Conservation (phyloP, 2,113 vertebrate genomes). For the Limanda limanda region DNA sequence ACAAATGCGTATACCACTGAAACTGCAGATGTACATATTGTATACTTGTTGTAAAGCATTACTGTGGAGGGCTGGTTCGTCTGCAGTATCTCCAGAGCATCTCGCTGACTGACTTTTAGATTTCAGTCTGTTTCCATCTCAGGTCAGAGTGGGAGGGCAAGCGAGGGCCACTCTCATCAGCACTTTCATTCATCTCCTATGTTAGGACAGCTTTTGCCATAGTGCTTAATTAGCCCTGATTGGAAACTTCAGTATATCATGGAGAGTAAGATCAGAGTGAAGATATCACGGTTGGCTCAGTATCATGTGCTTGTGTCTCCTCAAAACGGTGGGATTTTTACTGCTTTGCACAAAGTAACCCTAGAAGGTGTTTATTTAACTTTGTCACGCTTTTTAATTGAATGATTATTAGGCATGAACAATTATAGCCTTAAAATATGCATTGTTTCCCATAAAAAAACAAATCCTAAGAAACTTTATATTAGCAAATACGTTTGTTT, state of each 20-base stretch:
- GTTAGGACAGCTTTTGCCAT: constrained; percentile 73
- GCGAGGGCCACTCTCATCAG: constrained; percentile 68
- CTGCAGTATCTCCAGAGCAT: constrained; percentile 20
- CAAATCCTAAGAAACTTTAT: constrained; percentile 2
- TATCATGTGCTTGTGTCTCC: constrained; percentile 13
- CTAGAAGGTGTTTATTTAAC: constrained; percentile 7
- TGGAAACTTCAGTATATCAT: constrained; percentile 62
- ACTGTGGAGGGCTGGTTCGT: constrained; percentile 17
- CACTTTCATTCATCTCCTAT: constrained; percentile 63
- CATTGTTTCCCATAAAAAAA: constrained; percentile 18
- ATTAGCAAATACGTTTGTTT: constrained; percentile 41
- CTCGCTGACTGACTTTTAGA: constrained; percentile 15
- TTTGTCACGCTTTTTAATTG: constrained; percentile 14
- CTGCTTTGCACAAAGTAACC: constrained; percentile 16
- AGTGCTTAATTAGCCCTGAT: constrained; percentile 66
- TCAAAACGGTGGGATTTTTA: background rate
- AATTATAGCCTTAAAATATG: constrained; percentile 11
- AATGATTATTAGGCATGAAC: constrained; percentile 17
- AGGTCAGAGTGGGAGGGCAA: constrained; percentile 55
- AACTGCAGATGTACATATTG: constrained; percentile 7
- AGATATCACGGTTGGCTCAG: constrained; percentile 20
- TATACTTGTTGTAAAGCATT: constrained; percentile 2
- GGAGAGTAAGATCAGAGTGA: constrained; percentile 33
- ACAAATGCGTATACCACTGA: constrained; percentile 26
- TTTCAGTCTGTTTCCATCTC: constrained; percentile 38